Evolutionary conservation across 2,888 invertebrate species (phyloP).

Genomic region (Aromia moschata): DNA sequence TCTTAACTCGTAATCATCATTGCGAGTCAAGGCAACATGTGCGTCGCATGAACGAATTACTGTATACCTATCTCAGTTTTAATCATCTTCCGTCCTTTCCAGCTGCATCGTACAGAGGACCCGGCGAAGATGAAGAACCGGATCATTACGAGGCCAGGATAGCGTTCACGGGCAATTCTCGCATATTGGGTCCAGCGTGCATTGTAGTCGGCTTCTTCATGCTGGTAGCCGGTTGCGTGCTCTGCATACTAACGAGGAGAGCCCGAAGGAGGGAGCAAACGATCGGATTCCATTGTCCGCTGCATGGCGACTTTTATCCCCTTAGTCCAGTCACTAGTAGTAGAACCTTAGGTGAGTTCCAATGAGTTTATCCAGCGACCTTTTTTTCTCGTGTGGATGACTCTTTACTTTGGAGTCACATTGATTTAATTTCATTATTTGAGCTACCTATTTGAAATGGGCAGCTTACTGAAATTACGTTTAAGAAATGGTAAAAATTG

Average conservation of each 20-base stretch:
- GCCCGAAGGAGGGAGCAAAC: constrained; percentile 74
- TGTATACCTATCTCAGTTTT: no score
- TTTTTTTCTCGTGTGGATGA: no score
- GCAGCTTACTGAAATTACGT: no score
- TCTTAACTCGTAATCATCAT: no score
- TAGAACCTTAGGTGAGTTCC: constrained; percentile 58
- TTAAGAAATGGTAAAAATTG: no score
- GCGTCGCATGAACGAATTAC: no score
- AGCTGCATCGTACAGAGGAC: constrained; percentile 80
- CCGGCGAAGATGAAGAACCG: constrained; percentile 76
- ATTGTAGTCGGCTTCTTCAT: constrained; percentile 78
- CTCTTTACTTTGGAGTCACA: no score
- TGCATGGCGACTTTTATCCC: constrained; percentile 82
- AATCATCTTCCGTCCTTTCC: constrained; percentile 40
- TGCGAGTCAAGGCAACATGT: no score
- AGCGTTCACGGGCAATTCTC: constrained; percentile 78
- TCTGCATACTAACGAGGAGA: constrained; percentile 74
- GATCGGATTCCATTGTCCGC: constrained; percentile 79
- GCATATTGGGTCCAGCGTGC: constrained; percentile 77
- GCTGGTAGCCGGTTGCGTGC: constrained; percentile 72
- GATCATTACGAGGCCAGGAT: constrained; percentile 77
- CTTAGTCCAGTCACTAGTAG: constrained; percentile 71
- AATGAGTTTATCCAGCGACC: no score
- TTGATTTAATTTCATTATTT: no score
- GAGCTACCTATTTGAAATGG: no score